A percentile compares a stretch with the other conserved stretches of the same genome.
Conservation (phyloP, 2,888 invertebrate species). For the Mythimna pallens region DNA sequence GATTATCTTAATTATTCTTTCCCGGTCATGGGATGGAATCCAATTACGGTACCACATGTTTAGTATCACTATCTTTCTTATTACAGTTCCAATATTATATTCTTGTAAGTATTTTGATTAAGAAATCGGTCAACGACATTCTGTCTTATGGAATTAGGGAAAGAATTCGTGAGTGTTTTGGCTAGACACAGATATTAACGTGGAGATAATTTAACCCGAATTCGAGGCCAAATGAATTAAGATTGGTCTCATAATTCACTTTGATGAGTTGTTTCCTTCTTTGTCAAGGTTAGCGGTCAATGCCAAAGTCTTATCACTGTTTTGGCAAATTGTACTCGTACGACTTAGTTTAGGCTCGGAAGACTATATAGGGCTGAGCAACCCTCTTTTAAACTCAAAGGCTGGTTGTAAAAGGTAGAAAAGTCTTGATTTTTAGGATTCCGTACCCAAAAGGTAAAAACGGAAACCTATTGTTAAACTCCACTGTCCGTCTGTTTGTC, state of each 20-base stretch:
- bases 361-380: not conserved
- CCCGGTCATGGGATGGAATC: not conserved
- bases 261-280: conserved; percentile 50
- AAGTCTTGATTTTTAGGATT: too few relatives aligned
- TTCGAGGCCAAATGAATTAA: conserved; percentile 37
- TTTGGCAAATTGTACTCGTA: conserved; percentile 6
- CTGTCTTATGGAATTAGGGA: conserved; percentile 4
- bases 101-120: conserved; percentile 11
- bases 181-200: conserved; percentile 22
- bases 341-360: not conserved
- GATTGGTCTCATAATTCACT: conserved; percentile 36
- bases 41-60: conserved; percentile 23
- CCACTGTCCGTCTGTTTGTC: too few relatives aligned
- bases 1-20: not conserved
- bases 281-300: conserved; percentile 46
- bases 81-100: not conserved
- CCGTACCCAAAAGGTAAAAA: too few relatives aligned
- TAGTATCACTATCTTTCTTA: conserved; percentile 7
- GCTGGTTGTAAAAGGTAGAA: too few relatives aligned
- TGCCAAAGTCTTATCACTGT: conserved; percentile 12
- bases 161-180: conserved; percentile 3
- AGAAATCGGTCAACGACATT: not conserved
- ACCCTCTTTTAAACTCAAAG: too few relatives aligned
- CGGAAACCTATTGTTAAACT: too few relatives aligned
- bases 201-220: conserved; percentile 32